Base-by-base conservation (phyloP, 2,797 vertebrate species). In the Labeo calbasu region DNA sequence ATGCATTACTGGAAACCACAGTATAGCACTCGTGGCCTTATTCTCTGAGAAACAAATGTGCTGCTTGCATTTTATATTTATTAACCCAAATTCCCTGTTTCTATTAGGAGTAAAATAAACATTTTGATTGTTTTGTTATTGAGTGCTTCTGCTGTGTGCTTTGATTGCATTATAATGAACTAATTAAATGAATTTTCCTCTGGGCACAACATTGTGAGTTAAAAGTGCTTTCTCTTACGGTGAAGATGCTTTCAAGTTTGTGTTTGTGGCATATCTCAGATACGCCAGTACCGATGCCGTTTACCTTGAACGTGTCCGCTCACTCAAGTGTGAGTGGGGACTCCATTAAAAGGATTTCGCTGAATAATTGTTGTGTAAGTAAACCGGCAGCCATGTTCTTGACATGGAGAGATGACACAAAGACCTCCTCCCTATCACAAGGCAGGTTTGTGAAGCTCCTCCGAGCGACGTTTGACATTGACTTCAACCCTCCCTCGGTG, bases 371-470 rank as follows among this genome's bases (percentile, higher is more conserved):
- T 84, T 84, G 84, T 76, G 73, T 51, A 53, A 61, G 86, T 88
- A 79, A 88, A 86, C 83, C 90, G 88, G 81, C 90, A 89, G 88
- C 94, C 93, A 91, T 91, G 93, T 89, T 93, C 94, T 94, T 95
- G 94, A 95, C 93, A 91, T 90, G 8, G 13, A 91, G 92, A 92
- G 93, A 95, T 93, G 93, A 90, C 91, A 89, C 86, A 82, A 93
- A 94, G 94, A 81, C 68, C 75, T 93, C 93, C 90, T 81, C 12
- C 82, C 94, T 94, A 94, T 66, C 95, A 96, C 95, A 95, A 96
- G 92, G 90, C 94, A 95, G 95, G 96, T 95, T 96, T 93, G 94
- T 95, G 93, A 95, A 92, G 90, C 93, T 92, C 92, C 92, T 94
- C 95, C 93, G 92, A 68, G 76, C 77, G 48, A n/a, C 75, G 84